Evolutionary conservation across 1,140 invertebrate species (phyloP).

Genomic region (Marisa cornuarietis): DNA sequence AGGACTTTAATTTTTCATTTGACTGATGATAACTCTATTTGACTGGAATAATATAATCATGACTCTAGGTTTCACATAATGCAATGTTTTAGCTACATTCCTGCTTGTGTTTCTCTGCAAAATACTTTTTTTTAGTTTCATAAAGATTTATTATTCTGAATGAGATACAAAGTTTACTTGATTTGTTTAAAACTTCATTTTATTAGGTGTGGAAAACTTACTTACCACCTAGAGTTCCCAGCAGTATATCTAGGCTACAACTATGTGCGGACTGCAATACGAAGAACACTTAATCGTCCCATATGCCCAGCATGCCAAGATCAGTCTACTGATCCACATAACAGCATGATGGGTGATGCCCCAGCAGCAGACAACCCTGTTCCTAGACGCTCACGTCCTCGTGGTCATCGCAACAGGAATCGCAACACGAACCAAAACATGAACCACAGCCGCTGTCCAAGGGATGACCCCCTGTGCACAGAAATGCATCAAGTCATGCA

Average conservation of each 20-base stretch:
- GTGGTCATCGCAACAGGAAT: neutral
- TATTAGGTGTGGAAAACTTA: constrained; percentile 55
- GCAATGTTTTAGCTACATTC: too few relatives aligned
- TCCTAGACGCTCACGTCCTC: neutral
- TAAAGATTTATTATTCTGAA: neutral
- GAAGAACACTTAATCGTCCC: constrained; percentile 40
- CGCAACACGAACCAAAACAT: neutral
- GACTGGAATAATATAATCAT: too few relatives aligned
- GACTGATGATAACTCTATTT: too few relatives aligned
- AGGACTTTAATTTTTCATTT: too few relatives aligned
- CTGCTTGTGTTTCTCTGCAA: too few relatives aligned
- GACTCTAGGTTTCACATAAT: too few relatives aligned
- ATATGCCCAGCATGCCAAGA: constrained; percentile 29
- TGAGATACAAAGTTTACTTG: neutral
- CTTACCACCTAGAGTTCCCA: constrained; percentile 55
- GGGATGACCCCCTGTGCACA: constrained; percentile 3
- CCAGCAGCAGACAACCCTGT: neutral
- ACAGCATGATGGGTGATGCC: constrained; percentile 16
- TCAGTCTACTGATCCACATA: neutral
- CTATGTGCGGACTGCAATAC: constrained; percentile 43
- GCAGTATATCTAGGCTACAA: constrained; percentile 45
- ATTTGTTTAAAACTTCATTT: neutral
- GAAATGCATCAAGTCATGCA: neutral
- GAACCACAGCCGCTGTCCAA: constrained; percentile 19
- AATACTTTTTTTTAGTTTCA: neutral